phyloP scores from a whole-genome alignment of 2,888 invertebrate genomes.

The Oligia fasciuncula region DNA sequence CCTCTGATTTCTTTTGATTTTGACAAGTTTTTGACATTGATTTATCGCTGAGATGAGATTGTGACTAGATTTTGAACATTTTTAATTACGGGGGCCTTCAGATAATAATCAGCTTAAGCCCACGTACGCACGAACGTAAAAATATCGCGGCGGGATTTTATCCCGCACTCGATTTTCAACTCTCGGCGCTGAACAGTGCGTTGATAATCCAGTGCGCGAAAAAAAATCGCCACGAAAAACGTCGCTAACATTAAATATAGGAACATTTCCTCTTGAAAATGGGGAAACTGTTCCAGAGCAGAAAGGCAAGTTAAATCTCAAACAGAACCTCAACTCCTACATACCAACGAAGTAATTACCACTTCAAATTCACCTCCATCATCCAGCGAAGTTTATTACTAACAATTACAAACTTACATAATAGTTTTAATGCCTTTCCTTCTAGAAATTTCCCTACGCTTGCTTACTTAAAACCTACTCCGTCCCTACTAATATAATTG shows the following conservation, averaged over 20 bases:
- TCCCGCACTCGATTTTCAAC: neutral
- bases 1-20: too few species aligned
- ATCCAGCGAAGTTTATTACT: constrained; percentile 56
- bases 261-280: neutral
- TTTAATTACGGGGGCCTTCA: too few species aligned
- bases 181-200: neutral
- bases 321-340: constrained; percentile 30
- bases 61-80: too few species aligned
- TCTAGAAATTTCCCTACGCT: constrained; percentile 46
- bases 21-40: too few species aligned
- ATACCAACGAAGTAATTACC: constrained; percentile 45
- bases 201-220: neutral
- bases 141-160: too few species aligned
- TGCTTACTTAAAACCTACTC: constrained; percentile 37
- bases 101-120: too few species aligned
- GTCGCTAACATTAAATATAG: neutral
- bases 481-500: neutral
- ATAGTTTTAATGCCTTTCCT: constrained; percentile 65
- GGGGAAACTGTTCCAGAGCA: neutral
- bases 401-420: constrained; percentile 61
- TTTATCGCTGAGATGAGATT: too few species aligned
- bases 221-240: neutral
- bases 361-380: constrained; percentile 53
- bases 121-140: too few species aligned
- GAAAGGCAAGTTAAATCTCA: constrained; percentile 33